Evolutionary conservation across 2,888 invertebrate genomes (phyloP), one percentile per base, ranked within the genome.

Genomic region (Mystacides longicornis): DNA sequence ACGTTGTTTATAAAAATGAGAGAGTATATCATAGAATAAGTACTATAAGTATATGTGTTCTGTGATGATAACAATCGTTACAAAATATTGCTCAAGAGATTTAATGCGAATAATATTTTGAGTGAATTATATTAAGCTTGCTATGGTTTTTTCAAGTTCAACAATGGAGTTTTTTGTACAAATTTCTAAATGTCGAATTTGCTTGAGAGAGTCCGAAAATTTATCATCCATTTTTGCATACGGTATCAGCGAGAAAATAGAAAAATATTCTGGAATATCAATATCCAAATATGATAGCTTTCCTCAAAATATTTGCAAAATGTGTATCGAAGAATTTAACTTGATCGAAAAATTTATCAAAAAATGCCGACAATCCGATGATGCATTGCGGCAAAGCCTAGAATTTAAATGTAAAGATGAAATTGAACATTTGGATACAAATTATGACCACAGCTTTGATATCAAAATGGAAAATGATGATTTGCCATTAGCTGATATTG

Each of bases 121-220:
- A n/a, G n/a, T n/a, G n/a, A n/a, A n/a, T n/a, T n/a, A n/a, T n/a
- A n/a, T n/a, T n/a, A n/a, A n/a, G n/a, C n/a, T n/a, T n/a, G n/a
- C n/a, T n/a, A n/a, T n/a, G n/a, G n/a, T n/a, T n/a, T n/a, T n/a
- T n/a, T n/a, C n/a, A n/a, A n/a, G n/a, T n/a, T n/a, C n/a, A n/a
- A n/a, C n/a, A n/a, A n/a, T n/a, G n/a, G n/a, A n/a, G n/a, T n/a
- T n/a, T n/a, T n/a, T n/a, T n/a, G n/a, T n/a, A n/a, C n/a, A n/a
- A n/a, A n/a, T n/a, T n/a, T n/a, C n/a, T n/a, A n/a, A n/a, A n/a
- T 67, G 46, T 63, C 64, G 2, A 64, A 64, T 49, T 11, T 49
- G 49, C 18, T 49, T 49, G 19, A 19, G 5, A 9, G 18, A 49
- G 3, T 5, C 18, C 3, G n/a, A 18, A 16, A 3, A 16, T 31